A percentile compares a stretch with the other conserved stretches of the same genome.
These are phyloP conservation scores for Hydropotes inermis DNA, from an alignment of 2,113 vertebrate genomes.

Conservation along the genomic window DNA sequence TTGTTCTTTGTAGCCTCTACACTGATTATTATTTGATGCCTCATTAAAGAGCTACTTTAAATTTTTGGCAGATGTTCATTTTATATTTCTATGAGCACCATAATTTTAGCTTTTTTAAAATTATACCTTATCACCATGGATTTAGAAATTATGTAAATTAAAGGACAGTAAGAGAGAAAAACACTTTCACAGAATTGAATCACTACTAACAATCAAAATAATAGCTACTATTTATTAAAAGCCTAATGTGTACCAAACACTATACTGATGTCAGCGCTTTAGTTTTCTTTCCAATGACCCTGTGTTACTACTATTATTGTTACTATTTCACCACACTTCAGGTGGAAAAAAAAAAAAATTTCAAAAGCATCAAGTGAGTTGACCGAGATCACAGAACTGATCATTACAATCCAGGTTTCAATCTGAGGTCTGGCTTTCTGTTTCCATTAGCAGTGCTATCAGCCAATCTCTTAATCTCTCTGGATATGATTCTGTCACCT, in stretches of 20 bases:
- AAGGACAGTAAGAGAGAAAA: neutral
- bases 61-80: neutral
- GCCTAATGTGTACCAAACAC: neutral
- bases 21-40: neutral
- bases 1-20: neutral
- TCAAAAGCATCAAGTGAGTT: neutral
- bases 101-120: neutral
- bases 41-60: conserved; percentile 5
- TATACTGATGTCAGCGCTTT: neutral
- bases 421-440: neutral
- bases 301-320: neutral
- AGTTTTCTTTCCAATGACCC: neutral
- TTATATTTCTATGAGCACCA: neutral
- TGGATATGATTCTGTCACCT: neutral
- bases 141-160: neutral
- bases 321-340: neutral
- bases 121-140: neutral
- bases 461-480: neutral
- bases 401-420: conserved; percentile 1
- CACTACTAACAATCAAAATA: neutral
- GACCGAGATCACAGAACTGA: neutral
- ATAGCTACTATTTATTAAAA: neutral
- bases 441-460: neutral
- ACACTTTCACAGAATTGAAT: neutral
- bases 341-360: neutral